Percentiles rank a stretch among this genome's conserved stretches.
Conservation (phyloP, 2,797 vertebrate species). For the Hemibagrus guttatus region DNA sequence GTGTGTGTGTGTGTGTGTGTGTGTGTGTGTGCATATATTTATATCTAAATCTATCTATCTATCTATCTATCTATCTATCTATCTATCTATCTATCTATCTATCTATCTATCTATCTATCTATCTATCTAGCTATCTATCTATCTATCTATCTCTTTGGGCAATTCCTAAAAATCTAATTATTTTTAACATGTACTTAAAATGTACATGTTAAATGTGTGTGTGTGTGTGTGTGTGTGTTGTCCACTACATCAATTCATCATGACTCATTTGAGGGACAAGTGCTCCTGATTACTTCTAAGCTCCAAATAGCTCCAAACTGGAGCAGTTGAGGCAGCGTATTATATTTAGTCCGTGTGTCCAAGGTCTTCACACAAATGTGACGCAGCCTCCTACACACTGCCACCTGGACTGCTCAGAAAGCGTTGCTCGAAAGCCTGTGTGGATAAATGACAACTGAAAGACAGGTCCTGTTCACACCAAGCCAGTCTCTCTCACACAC, state of each 20-base stretch:
- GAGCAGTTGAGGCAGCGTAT: conserved; percentile 59
- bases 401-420: conserved; percentile 69
- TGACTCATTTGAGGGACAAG: conserved; percentile 68
- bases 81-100: too few relatives aligned
- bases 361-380: conserved; percentile 77
- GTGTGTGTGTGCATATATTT: too few relatives aligned
- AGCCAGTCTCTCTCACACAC: neutral
- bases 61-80: too few relatives aligned
- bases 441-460: conserved; percentile 46
- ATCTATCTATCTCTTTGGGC: neutral
- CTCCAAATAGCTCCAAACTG: conserved; percentile 71
- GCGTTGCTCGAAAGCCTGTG: conserved; percentile 22
- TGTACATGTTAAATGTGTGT: neutral
- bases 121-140: too few relatives aligned
- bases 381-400: conserved; percentile 74
- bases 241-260: conserved; percentile 55
- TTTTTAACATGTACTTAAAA: too few relatives aligned
- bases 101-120: too few relatives aligned
- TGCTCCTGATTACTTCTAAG: conserved; percentile 71
- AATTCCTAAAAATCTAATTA: neutral
- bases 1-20: too few relatives aligned
- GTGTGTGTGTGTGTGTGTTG: neutral
- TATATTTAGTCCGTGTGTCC: conserved; percentile 60
- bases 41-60: too few relatives aligned
- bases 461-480: conserved; percentile 66